These are phyloP conservation scores for Oxytorus armatus DNA, from an alignment of 2,888 invertebrate genomes.

Conservation along the genomic window DNA sequence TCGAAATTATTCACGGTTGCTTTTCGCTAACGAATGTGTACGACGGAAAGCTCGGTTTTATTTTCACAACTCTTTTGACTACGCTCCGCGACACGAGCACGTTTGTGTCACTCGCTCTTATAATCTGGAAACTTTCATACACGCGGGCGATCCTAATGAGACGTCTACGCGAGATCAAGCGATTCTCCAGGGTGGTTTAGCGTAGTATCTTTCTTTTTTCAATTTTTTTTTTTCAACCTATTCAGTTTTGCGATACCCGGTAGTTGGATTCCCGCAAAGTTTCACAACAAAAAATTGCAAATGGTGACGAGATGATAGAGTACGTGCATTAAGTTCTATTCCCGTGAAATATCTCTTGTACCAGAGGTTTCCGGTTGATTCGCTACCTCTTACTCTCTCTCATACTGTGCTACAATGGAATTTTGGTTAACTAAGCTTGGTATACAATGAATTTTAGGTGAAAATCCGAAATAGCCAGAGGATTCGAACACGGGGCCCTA, in stretches of 20 bases:
- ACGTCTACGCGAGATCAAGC: slow-evolving; percentile 34
- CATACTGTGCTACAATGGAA: not conserved
- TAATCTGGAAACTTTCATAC: slow-evolving; percentile 29
- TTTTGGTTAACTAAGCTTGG: not conserved
- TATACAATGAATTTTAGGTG: slow-evolving; percentile 3
- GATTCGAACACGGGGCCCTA: no score
- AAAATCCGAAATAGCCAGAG: slow-evolving; percentile 9
- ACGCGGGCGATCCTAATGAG: slow-evolving; percentile 42
- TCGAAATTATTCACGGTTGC: slow-evolving; percentile 16
- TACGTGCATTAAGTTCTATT: slow-evolving; percentile 12
- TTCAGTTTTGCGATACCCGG: not conserved
- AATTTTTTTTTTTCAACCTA: not conserved
- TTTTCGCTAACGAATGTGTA: slow-evolving; percentile 31
- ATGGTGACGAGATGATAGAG: not conserved
- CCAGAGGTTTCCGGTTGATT: not conserved
- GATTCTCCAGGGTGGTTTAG: slow-evolving; percentile 6
- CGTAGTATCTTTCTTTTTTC: not conserved
- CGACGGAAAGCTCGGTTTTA: slow-evolving; percentile 4
- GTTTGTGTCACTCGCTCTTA: slow-evolving; percentile 17
- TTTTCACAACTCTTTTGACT: slow-evolving; percentile 15
- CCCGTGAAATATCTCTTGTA: not conserved
- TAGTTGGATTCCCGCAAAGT: not conserved
- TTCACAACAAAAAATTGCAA: not conserved
- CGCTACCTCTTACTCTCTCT: not conserved
- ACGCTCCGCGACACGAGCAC: not conserved